Conservation (phyloP, 2,113 vertebrate genomes). For the Chaenocephalus aceratus region DNA sequence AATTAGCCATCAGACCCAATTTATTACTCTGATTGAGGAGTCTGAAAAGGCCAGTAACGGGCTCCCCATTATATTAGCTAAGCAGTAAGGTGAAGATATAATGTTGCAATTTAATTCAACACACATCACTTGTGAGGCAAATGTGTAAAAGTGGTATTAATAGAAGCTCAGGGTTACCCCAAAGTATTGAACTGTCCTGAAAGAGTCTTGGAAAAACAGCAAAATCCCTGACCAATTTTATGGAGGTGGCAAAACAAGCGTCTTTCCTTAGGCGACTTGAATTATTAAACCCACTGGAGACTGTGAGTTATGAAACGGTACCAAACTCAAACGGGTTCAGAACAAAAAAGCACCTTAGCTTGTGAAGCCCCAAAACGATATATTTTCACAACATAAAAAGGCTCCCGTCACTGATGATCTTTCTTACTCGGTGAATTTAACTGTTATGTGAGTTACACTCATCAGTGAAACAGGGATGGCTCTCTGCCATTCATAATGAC, state of each 20-base stretch:
- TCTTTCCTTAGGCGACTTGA: slow-evolving; percentile 63
- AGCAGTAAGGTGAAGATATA: slow-evolving; percentile 71
- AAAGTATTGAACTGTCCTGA: slow-evolving; percentile 66
- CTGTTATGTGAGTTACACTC: not conserved
- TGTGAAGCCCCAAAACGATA: slow-evolving; percentile 12
- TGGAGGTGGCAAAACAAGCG: slow-evolving; percentile 66
- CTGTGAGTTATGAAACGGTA: slow-evolving; percentile 38
- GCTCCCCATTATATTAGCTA: slow-evolving; percentile 55
- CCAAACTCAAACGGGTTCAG: slow-evolving; percentile 35
- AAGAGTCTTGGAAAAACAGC: slow-evolving; percentile 72
- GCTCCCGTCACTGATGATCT: not conserved
- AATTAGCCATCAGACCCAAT: slow-evolving; percentile 83
- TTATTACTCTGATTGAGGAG: slow-evolving; percentile 81
- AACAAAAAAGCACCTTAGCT: slow-evolving; percentile 14
- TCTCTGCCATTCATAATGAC: not conserved
- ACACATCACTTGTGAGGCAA: slow-evolving; percentile 71
- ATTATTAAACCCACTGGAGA: slow-evolving; percentile 58
- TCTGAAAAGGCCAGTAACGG: slow-evolving; percentile 72
- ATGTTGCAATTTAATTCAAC: slow-evolving; percentile 72
- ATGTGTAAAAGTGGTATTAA: slow-evolving; percentile 74
- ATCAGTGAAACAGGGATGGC: not conserved
- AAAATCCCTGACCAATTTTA: slow-evolving; percentile 66
- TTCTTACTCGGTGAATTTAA: not conserved
- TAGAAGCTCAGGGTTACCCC: slow-evolving; percentile 67
- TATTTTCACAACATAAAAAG: slow-evolving; percentile 4